Percentiles rank a stretch among this genome's conserved stretches.
Conservation (phyloP, 2,113 vertebrate species). For the Scopus umbretta region DNA sequence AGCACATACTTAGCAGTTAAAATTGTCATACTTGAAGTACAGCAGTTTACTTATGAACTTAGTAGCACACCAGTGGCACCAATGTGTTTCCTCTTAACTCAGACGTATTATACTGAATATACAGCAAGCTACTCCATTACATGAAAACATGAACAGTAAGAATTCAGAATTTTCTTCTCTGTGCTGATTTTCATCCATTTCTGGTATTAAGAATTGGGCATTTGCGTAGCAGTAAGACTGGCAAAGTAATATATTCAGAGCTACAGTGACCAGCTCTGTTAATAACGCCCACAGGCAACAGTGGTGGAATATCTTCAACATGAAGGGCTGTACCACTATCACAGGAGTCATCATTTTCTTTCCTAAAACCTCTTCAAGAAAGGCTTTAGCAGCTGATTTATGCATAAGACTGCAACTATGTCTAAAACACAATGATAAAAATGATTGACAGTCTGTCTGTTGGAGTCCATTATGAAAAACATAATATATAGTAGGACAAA, state of each 20-base stretch:
- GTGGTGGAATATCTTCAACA: not conserved
- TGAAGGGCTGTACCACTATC: not conserved
- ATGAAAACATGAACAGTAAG: not conserved
- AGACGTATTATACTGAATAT: not conserved
- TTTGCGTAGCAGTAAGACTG: not conserved
- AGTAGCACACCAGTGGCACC: not conserved
- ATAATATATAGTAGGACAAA: not conserved
- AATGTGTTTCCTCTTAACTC: not conserved
- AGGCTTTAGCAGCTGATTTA: not conserved
- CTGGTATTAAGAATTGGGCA: not conserved
- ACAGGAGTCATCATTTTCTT: not conserved
- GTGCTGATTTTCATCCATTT: not conserved
- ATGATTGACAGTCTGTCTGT: not conserved
- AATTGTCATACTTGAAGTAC: not conserved
- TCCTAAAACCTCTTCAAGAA: not conserved
- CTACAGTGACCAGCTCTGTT: not conserved
- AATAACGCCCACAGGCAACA: not conserved
- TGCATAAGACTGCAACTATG: not conserved
- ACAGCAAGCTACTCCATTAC: not conserved
- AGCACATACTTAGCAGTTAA: rapidly evolving
- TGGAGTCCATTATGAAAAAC: not conserved
- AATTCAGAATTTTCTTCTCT: not conserved
- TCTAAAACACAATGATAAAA: not conserved
- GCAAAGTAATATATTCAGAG: not conserved
- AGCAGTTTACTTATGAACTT: not conserved